phyloP scores from a whole-genome alignment of 2,113 vertebrate genomes.

The Gorsachius goisagi region DNA sequence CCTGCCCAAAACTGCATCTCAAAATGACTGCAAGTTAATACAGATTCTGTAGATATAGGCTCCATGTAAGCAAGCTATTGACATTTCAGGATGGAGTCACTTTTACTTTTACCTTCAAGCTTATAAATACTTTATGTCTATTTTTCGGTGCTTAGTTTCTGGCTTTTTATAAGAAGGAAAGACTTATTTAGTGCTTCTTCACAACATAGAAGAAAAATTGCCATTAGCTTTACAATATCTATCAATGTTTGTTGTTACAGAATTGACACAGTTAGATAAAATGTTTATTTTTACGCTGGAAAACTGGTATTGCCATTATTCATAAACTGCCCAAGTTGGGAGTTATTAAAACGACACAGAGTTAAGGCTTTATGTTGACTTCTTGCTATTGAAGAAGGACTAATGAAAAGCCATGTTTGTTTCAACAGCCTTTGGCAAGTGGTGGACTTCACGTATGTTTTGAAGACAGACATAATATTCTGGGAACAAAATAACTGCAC shows the following conservation, averaged over 20 bases:
- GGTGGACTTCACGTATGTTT: neutral
- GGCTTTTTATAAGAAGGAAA: neutral
- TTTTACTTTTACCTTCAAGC: neutral
- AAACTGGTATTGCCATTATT: neutral
- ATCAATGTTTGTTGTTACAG: neutral
- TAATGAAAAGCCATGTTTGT: neutral
- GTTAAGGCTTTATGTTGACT: neutral
- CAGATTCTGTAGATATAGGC: neutral
- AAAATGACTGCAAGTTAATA: neutral
- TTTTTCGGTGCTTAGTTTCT: neutral
- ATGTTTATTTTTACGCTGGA: neutral
- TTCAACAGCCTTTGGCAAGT: neutral
- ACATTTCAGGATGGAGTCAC: neutral
- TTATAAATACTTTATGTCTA: neutral
- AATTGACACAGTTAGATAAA: neutral
- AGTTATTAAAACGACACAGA: neutral
- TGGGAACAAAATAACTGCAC: neutral
- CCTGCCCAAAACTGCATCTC: neutral
- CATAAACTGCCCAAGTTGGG: neutral
- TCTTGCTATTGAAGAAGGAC: neutral
- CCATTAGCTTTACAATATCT: neutral
- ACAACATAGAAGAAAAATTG: neutral
- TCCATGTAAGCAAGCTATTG: neutral
- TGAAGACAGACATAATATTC: neutral
- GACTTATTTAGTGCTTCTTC: neutral